These are phyloP conservation scores for Lycophotia porphyrea DNA, from an alignment of 2,888 invertebrate genomes.

Conservation along the genomic window DNA sequence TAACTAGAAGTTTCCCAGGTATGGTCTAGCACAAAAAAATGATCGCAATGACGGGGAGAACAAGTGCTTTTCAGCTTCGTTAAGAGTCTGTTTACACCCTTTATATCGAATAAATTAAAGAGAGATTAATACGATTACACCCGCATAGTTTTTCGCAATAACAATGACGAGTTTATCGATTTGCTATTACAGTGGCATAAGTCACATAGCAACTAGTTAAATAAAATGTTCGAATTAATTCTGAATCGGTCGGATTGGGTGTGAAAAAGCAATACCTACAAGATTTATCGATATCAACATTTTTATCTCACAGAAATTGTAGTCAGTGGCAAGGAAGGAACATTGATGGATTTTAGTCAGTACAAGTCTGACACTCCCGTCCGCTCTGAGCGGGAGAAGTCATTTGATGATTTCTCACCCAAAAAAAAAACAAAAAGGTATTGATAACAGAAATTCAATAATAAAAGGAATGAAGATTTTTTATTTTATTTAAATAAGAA, in stretches of 20 bases:
- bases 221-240: conserved; percentile 13
- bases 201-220: conserved; percentile 25
- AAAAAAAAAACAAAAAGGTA: neutral
- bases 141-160: conserved; percentile 65
- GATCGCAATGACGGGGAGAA: no score
- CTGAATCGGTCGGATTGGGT: neutral
- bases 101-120: conserved; percentile 51
- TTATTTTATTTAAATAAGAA: neutral
- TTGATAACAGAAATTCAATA: neutral
- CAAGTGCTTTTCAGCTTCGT: no score
- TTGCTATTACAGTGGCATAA: conserved; percentile 24
- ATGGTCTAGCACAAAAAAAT: no score
- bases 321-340: neutral
- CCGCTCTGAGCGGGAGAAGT: no score
- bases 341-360: no score
- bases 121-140: conserved; percentile 63
- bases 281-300: neutral
- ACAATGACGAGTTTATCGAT: conserved; percentile 53
- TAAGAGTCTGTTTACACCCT: no score
- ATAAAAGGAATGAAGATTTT: neutral
- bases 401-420: no score
- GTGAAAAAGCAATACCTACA: conserved; percentile 11
- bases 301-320: conserved; percentile 5
- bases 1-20: no score
- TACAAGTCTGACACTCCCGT: no score